Conservation (phyloP, 2,888 invertebrate genomes). For the Tetragnatha montana region DNA sequence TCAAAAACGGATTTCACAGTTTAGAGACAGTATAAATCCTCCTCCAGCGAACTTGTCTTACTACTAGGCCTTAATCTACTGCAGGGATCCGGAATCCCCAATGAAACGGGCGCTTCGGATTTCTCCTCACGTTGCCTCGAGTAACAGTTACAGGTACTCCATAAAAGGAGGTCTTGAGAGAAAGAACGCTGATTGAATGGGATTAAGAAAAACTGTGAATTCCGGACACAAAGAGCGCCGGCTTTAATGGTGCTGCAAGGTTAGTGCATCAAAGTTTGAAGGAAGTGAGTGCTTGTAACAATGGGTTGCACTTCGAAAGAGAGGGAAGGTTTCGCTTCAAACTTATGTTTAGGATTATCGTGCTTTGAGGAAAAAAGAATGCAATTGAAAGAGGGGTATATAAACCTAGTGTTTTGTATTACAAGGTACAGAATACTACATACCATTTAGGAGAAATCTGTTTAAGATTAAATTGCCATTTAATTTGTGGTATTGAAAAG, state of each 20-base stretch:
- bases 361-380: no score
- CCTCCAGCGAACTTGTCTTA: not conserved
- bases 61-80: not conserved
- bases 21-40: not conserved
- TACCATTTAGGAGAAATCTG: no score
- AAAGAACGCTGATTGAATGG: not conserved
- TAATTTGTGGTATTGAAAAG: no score
- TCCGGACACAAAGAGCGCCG: not conserved
- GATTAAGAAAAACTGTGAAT: not conserved
- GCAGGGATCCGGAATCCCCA: not conserved
- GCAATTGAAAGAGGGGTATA: no score
- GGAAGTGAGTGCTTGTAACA: no score
- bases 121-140: not conserved
- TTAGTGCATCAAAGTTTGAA: not conserved
- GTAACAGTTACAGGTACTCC: slow-evolving; percentile 1
- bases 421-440: no score
- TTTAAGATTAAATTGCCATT: no score
- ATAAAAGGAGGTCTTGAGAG: not conserved
- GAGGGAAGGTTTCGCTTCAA: no score
- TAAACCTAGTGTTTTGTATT: no score
- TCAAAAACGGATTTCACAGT: not conserved
- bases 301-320: no score
- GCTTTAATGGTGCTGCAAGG: not conserved
- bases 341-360: no score
- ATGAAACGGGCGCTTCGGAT: not conserved